Percentiles rank a stretch among this genome's conserved stretches.
Conservation (phyloP, 1,140 invertebrate species). For the Papilio dardanus region DNA sequence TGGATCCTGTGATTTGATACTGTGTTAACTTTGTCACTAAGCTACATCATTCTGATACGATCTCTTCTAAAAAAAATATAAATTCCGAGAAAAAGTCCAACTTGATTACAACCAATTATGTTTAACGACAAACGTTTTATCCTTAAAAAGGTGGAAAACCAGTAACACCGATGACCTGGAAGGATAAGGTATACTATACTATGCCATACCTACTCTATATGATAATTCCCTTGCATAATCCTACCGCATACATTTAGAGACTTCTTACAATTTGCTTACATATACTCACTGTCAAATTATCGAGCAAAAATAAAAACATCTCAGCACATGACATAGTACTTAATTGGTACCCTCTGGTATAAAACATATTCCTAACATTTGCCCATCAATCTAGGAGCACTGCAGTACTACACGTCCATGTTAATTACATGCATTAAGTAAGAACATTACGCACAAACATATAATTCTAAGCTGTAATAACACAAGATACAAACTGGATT, state of each 20-base stretch:
- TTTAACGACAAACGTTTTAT: constrained; percentile 9
- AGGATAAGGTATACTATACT: neutral
- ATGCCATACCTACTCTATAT: no score
- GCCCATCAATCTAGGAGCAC: neutral
- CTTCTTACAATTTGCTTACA: neutral
- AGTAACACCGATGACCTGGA: neutral
- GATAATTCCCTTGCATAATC: no score
- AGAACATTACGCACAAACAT: neutral
- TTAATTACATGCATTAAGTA: neutral
- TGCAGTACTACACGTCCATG: neutral
- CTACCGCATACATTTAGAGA: neutral
- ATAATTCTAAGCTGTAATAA: neutral
- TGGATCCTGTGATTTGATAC: constrained; percentile 6
- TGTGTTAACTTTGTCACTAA: constrained; percentile 19
- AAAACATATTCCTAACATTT: neutral
- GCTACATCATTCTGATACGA: neutral
- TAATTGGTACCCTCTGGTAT: no score
- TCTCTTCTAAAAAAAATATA: neutral
- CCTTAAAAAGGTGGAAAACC: neutral
- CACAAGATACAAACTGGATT: neutral
- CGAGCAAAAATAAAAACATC: neutral
- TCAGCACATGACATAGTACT: no score
- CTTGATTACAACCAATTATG: constrained; percentile 1
- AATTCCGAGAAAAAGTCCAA: neutral
- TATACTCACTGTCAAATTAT: neutral